Percentiles rank a stretch among this genome's conserved stretches.
Conservation (phyloP, 1,140 invertebrate species). For the Drosophila sturtevanti region DNA sequence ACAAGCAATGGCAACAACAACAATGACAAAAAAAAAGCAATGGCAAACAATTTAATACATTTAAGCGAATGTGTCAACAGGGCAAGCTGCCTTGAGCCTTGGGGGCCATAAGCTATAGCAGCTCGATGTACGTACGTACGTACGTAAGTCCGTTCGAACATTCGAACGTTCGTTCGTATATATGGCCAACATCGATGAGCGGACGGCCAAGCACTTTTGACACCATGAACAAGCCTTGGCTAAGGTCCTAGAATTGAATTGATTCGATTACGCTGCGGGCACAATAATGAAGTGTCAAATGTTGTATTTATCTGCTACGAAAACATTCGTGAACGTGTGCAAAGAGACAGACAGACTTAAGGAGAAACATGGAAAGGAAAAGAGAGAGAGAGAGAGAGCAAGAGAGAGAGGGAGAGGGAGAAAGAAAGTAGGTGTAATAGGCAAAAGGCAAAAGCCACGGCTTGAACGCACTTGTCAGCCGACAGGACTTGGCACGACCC, state of each 20-base stretch:
- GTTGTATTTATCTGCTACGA: constrained; percentile 80
- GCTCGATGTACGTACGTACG: no score
- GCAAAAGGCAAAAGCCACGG: constrained; percentile 58
- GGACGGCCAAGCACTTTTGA: constrained; percentile 73
- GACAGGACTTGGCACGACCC: constrained; percentile 17
- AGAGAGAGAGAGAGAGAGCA: constrained; percentile 20
- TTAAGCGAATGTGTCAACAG: constrained; percentile 82
- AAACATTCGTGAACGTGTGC: constrained; percentile 60
- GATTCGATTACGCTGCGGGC: constrained; percentile 82
- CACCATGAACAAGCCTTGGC: constrained; percentile 56
- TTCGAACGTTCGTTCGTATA: no score
- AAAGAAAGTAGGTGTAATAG: constrained; percentile 20
- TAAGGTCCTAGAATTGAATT: constrained; percentile 67
- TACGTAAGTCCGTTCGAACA: no score
- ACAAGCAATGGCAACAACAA: constrained; percentile 26
- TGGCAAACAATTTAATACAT: constrained; percentile 81
- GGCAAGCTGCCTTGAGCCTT: constrained; percentile 74
- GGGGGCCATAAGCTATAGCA: no score
- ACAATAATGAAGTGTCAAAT: constrained; percentile 82
- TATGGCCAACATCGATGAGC: constrained; percentile 34
- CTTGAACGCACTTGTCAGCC: constrained; percentile 37
- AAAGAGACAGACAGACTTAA: constrained; percentile 33
- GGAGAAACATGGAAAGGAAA: constrained; percentile 24
- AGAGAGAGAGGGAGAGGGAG: not conserved
- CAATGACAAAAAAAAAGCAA: constrained; percentile 63